Percentiles rank a stretch among this genome's conserved stretches.
phyloP scores from a whole-genome alignment of 2,113 vertebrate genomes.

The Dipodomys spectabilis region DNA sequence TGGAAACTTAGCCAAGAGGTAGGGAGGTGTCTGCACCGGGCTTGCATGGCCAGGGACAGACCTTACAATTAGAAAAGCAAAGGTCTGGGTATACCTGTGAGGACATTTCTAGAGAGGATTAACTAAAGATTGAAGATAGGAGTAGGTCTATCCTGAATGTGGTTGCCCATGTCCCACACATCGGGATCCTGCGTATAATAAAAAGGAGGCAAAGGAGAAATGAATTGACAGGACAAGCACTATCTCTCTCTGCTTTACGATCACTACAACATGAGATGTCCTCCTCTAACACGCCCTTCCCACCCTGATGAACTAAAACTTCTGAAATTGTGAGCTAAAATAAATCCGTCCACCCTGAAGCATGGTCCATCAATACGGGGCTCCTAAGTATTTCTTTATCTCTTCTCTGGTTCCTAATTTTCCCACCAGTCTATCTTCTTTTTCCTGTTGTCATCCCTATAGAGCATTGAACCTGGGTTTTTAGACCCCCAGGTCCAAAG shows the following conservation, averaged over 20 bases:
- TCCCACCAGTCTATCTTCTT: not conserved
- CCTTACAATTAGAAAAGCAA: not conserved
- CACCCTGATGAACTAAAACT: not conserved
- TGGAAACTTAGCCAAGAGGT: no score
- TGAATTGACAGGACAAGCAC: no score
- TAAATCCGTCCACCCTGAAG: not conserved
- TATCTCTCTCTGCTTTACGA: not conserved
- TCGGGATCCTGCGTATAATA: not conserved
- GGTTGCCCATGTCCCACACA: not conserved
- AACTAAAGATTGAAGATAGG: no score
- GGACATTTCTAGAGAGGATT: no score
- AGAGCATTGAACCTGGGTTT: not conserved
- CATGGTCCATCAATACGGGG: not conserved
- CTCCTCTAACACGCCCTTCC: not conserved
- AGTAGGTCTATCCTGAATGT: no score
- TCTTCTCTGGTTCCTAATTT: not conserved
- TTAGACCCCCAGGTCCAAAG: no score
- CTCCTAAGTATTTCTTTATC: constrained; percentile 3
- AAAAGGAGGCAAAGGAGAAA: not conserved
- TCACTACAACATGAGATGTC: not conserved
- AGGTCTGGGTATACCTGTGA: not conserved
- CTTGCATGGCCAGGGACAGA: no score
- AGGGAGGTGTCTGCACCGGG: no score
- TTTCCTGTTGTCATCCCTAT: not conserved
- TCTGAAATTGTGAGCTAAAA: not conserved